Percentiles rank a stretch among this genome's conserved stretches.
These are phyloP conservation scores for Heliconius congener DNA, from an alignment of 1,140 invertebrate species.

Conservation along the genomic window DNA sequence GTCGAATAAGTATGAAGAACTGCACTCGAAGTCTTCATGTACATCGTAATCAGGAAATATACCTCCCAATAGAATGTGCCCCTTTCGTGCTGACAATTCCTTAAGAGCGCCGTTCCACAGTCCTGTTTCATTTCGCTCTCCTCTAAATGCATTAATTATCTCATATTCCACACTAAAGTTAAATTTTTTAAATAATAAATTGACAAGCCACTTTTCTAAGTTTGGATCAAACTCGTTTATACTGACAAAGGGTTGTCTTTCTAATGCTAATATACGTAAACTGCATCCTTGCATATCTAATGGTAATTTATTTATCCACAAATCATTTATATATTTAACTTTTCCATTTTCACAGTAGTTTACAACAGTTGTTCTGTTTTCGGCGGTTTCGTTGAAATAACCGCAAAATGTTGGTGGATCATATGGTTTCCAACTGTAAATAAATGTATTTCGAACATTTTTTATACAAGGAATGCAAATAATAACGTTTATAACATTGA, in stretches of 20 bases:
- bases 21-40: conserved; percentile 78
- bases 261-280: conserved; percentile 57
- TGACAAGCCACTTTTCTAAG: conserved; percentile 59
- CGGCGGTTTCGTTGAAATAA: conserved; percentile 58
- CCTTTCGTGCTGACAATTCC: conserved; percentile 61
- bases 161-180: conserved; percentile 54
- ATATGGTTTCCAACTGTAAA: conserved; percentile 68
- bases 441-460: conserved; percentile 49
- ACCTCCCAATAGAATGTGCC: conserved; percentile 79
- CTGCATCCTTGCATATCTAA: conserved; percentile 59
- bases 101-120: conserved; percentile 77
- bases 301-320: conserved; percentile 61
- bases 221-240: conserved; percentile 47
- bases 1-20: conserved; percentile 78
- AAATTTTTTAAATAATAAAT: conserved; percentile 46
- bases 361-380: conserved; percentile 48
- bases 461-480: conserved; percentile 52
- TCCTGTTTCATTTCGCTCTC: conserved; percentile 60
- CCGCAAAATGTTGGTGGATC: conserved; percentile 71
- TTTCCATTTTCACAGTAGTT: conserved; percentile 58
- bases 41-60: conserved; percentile 82
- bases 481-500: conserved; percentile 59
- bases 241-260: conserved; percentile 67
- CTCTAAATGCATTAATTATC: conserved; percentile 57
- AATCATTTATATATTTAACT: conserved; percentile 41